A percentile compares a stretch with the other conserved stretches of the same genome.
Conservation (phyloP, 2,888 invertebrate genomes). For the Plebejus anna region DNA sequence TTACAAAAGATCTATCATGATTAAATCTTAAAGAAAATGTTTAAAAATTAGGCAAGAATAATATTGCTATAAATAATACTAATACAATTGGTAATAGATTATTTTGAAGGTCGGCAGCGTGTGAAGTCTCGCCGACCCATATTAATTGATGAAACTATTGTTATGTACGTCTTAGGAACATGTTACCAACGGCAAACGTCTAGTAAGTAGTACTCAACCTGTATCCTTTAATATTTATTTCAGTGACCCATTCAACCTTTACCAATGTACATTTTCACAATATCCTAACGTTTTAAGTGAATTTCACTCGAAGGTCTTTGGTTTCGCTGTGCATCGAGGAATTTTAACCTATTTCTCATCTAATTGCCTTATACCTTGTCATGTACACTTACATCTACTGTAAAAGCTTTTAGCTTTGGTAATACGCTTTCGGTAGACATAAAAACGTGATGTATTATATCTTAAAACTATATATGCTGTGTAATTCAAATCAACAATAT, state of each 20-base stretch:
- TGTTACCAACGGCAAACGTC: conserved; percentile 18
- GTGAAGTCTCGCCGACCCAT: conserved; percentile 13
- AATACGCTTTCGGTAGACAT: conserved; percentile 63
- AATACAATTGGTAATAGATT: conserved; percentile 18
- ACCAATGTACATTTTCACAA: conserved; percentile 13
- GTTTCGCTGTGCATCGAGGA: conserved; percentile 22
- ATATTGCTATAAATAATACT: conserved; percentile 21
- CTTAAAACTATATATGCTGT: conserved; percentile 26
- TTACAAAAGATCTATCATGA: conserved; percentile 15
- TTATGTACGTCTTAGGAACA: conserved; percentile 23
- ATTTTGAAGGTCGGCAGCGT: conserved; percentile 9
- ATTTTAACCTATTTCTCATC: conserved; percentile 17
- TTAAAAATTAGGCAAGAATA: conserved; percentile 22
- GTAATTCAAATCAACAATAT: conserved; percentile 36
- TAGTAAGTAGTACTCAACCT: neutral
- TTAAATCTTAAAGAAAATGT: conserved; percentile 15
- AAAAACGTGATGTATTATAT: conserved; percentile 39
- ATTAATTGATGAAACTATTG: conserved; percentile 1
- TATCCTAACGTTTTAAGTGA: conserved; percentile 18
- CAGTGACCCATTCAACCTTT: conserved; percentile 3
- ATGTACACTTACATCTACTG: conserved; percentile 42
- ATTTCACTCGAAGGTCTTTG: conserved; percentile 24
- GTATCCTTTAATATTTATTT: neutral
- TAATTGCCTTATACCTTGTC: conserved; percentile 41
- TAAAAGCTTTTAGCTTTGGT: conserved; percentile 77